Evolutionary conservation across 2,113 vertebrate species (phyloP).

Genomic region (Hassar affinis): DNA sequence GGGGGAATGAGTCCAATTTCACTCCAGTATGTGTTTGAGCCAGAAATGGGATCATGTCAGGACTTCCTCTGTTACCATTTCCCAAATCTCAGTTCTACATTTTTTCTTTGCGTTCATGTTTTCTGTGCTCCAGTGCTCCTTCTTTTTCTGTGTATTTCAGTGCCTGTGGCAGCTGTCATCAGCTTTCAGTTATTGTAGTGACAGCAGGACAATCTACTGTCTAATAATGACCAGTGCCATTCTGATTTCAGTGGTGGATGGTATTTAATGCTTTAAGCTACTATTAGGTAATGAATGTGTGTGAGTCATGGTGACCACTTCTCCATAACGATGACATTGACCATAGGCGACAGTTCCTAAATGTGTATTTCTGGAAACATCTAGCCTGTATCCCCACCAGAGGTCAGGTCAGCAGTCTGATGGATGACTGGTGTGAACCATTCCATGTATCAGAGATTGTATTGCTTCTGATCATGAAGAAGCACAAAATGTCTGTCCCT

Average conservation of each 20-base stretch:
- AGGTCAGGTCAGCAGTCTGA: slow-evolving; percentile 38
- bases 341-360: slow-evolving; percentile 9
- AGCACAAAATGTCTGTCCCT: slow-evolving; percentile 4
- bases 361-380: slow-evolving; percentile 39
- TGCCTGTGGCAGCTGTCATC: slow-evolving; percentile 64
- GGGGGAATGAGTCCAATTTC: slow-evolving; percentile 1
- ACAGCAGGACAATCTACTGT: slow-evolving; percentile 51
- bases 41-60: background rate
- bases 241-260: slow-evolving; percentile 22
- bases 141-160: slow-evolving; percentile 46
- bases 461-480: slow-evolving; percentile 41
- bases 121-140: background rate
- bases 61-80: background rate
- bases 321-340: slow-evolving; percentile 14
- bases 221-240: slow-evolving; percentile 54
- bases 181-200: slow-evolving; percentile 33
- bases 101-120: slow-evolving; percentile 2
- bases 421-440: slow-evolving; percentile 32
- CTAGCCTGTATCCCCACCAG: slow-evolving; percentile 17
- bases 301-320: background rate
- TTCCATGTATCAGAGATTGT: slow-evolving; percentile 23
- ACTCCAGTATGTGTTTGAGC: slow-evolving; percentile 15
- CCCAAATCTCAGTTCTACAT: background rate
- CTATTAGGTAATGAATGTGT: slow-evolving; percentile 19
- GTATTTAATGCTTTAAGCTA: slow-evolving; percentile 37